A percentile compares a stretch with the other conserved stretches of the same genome.
Conservation (phyloP, 2,797 vertebrate species). For the Gadopsis bispinosus region DNA sequence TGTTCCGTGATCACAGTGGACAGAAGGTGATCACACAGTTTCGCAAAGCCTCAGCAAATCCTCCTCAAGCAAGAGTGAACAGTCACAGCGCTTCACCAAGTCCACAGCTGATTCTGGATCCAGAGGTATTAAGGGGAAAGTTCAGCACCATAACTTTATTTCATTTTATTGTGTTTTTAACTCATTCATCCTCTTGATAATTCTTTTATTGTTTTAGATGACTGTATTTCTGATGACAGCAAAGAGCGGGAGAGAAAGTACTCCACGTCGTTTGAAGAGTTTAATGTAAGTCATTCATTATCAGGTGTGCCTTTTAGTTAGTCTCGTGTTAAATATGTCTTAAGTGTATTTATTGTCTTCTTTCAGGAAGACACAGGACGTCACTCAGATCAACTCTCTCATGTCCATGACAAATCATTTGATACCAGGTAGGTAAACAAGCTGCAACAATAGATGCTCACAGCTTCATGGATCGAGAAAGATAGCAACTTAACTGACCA, state of each 20-base stretch:
- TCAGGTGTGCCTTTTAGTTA: neutral
- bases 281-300: slow-evolving; percentile 65
- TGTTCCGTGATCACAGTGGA: slow-evolving; percentile 54
- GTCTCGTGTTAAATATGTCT: neutral
- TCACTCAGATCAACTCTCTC: slow-evolving; percentile 43
- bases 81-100: slow-evolving; percentile 61
- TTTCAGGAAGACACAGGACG: slow-evolving; percentile 61
- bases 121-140: slow-evolving; percentile 75
- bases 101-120: slow-evolving; percentile 65
- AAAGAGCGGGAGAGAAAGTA: slow-evolving; percentile 66
- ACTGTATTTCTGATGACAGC: slow-evolving; percentile 67
- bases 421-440: slow-evolving; percentile 70
- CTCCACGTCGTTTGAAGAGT: slow-evolving; percentile 76
- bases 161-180: neutral
- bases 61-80: slow-evolving; percentile 72
- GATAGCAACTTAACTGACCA: neutral
- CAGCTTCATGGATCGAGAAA: neutral
- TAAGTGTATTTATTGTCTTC: slow-evolving; percentile 24
- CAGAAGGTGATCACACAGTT: slow-evolving; percentile 42
- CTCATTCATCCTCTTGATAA: neutral
- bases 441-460: neutral
- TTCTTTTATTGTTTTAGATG: slow-evolving; percentile 67
- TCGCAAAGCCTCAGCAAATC: slow-evolving; percentile 63
- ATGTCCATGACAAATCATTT: slow-evolving; percentile 50
- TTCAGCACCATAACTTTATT: neutral